Conservation (phyloP, 2,888 invertebrate genomes). For the Mellilla xanthometata region DNA sequence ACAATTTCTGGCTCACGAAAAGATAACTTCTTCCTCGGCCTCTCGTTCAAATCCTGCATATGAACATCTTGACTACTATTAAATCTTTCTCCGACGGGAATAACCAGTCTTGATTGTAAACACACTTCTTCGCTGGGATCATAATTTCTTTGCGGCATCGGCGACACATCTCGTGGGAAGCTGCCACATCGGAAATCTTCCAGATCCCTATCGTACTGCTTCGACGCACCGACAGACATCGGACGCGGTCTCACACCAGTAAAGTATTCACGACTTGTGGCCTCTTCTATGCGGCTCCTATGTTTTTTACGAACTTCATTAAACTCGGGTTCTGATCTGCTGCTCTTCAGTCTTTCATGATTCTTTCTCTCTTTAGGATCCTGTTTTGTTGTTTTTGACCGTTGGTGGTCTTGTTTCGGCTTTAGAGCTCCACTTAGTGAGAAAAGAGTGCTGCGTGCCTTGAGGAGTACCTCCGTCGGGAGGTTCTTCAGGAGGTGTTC, state of each 20-base stretch:
- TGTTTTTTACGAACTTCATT: conserved; percentile 61
- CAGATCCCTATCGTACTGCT: conserved; percentile 57
- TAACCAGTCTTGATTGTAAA: conserved; percentile 67
- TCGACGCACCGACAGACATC: conserved; percentile 64
- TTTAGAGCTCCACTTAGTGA: conserved; percentile 74
- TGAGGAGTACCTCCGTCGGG: conserved; percentile 70
- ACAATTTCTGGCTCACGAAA: conserved; percentile 93
- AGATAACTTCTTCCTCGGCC: conserved; percentile 92
- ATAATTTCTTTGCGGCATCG: conserved; percentile 49
- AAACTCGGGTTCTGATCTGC: conserved; percentile 70
- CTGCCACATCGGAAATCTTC: conserved; percentile 48
- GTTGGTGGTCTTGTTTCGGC: conserved; percentile 57
- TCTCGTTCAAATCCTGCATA: conserved; percentile 66
- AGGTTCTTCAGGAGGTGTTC: conserved; percentile 71
- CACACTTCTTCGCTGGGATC: conserved; percentile 67
- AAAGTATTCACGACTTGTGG: conserved; percentile 42
- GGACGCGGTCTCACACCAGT: conserved; percentile 55
- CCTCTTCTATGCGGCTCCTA: conserved; percentile 60
- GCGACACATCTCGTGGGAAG: conserved; percentile 50
- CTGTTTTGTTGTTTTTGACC: conserved; percentile 56
- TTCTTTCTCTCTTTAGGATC: conserved; percentile 73
- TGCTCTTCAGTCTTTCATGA: conserved; percentile 60
- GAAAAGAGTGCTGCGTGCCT: conserved; percentile 71
- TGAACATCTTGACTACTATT: conserved; percentile 51
- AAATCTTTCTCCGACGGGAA: conserved; percentile 69